phyloP scores from a whole-genome alignment of 2,113 vertebrate genomes.

The Haplochromis burtoni region DNA sequence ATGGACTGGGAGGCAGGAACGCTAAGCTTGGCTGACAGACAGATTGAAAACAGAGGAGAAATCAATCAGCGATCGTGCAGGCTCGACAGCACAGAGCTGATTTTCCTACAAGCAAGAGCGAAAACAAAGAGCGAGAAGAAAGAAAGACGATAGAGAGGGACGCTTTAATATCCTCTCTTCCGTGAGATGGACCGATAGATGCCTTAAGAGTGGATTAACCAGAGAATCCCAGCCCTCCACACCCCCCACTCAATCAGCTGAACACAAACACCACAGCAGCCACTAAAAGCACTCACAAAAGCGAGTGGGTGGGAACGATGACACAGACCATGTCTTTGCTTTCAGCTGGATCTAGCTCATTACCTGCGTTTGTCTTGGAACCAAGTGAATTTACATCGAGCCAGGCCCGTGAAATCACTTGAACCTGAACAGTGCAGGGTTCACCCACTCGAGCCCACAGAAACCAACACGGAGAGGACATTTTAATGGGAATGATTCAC shows the following conservation, averaged over 20 bases:
- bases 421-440: slow-evolving; percentile 33
- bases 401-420: slow-evolving; percentile 47
- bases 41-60: slow-evolving; percentile 51
- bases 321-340: slow-evolving; percentile 19
- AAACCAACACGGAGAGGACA: slow-evolving; percentile 18
- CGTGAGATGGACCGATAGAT: slow-evolving; percentile 18
- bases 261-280: slow-evolving; percentile 14
- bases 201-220: slow-evolving; percentile 34
- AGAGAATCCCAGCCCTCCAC: not conserved
- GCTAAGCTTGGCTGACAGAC: slow-evolving; percentile 29
- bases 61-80: slow-evolving; percentile 37
- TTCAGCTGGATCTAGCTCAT: slow-evolving; percentile 42
- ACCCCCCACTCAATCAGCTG: not conserved
- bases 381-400: slow-evolving; percentile 44
- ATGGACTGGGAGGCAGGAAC: slow-evolving; percentile 14
- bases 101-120: slow-evolving; percentile 19
- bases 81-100: slow-evolving; percentile 40
- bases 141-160: not conserved
- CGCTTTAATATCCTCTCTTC: slow-evolving; percentile 18
- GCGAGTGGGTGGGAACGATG: not conserved
- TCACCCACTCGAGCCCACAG: slow-evolving; percentile 21
- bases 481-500: slow-evolving; percentile 32
- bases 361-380: slow-evolving; percentile 59
- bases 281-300: slow-evolving; percentile 5
- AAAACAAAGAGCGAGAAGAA: not conserved